Conservation (phyloP, 1,140 invertebrate species). For the Drosophila erecta region DNA sequence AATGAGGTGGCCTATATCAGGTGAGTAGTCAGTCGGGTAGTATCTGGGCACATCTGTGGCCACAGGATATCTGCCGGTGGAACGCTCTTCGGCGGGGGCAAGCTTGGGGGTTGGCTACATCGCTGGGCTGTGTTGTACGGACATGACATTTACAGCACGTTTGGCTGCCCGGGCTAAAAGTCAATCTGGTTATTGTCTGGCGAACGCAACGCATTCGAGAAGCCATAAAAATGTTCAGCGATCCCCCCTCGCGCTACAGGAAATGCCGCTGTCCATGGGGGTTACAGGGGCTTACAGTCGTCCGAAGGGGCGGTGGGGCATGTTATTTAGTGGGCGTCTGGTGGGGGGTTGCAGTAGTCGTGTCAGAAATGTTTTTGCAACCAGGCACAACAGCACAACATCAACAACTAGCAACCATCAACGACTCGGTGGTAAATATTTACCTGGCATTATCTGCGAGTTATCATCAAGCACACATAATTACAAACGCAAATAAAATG, state of each 20-base stretch:
- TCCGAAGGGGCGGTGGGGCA: background rate
- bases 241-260: conserved; percentile 47
- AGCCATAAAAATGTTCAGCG: conserved; percentile 70
- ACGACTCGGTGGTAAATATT: conserved; percentile 57
- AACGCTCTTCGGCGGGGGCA: background rate
- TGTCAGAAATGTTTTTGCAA: conserved; percentile 67
- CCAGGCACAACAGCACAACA: conserved; percentile 32
- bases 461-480: conserved; percentile 78
- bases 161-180: conserved; percentile 58
- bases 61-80: conserved; percentile 27
- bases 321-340: conserved; percentile 17
- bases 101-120: conserved; percentile 4
- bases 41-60: background rate
- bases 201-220: conserved; percentile 55
- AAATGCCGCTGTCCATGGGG: conserved; percentile 57
- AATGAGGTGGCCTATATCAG: conserved; percentile 84
- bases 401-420: conserved; percentile 33
- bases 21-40: conserved; percentile 56
- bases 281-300: background rate
- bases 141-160: conserved; percentile 73
- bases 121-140: conserved; percentile 30
- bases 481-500: conserved; percentile 80
- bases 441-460: conserved; percentile 76
- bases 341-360: conserved; percentile 43
- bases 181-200: conserved; percentile 76